Conservation (phyloP, 2,113 vertebrate genomes). For the Odontophorus gujanensis region DNA sequence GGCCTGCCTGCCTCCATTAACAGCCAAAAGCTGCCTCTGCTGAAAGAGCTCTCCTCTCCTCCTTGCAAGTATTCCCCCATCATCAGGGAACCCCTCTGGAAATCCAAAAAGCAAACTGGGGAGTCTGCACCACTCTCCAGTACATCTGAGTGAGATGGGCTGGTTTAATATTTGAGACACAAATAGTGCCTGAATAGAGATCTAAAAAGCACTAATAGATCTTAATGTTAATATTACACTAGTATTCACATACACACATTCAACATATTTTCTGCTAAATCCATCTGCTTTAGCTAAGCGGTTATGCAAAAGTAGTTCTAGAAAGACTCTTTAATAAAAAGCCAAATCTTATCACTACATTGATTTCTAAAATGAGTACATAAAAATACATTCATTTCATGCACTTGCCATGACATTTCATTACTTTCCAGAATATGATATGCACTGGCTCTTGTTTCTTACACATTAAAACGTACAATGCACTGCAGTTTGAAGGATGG, state of each 20-base stretch:
- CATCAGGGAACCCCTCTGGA: background rate
- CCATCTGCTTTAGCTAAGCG: background rate
- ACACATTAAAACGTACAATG: constrained; percentile 10
- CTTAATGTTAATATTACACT: background rate
- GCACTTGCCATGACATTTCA: constrained; percentile 16
- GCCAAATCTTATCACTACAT: background rate
- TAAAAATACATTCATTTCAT: constrained; percentile 19
- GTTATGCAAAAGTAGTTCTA: background rate
- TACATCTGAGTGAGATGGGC: background rate
- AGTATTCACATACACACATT: background rate
- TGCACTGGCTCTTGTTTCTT: background rate
- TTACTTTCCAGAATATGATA: constrained; percentile 8
- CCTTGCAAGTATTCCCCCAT: background rate
- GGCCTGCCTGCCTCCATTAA: background rate
- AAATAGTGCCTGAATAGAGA: background rate
- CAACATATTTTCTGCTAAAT: background rate
- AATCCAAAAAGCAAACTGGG: too few species aligned
- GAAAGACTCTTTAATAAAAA: background rate
- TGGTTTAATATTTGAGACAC: background rate
- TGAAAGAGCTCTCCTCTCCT: background rate
- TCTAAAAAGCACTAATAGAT: background rate
- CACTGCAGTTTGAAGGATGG: background rate
- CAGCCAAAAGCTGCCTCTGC: background rate
- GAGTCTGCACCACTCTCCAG: background rate
- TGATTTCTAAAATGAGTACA: constrained; percentile 33